Base-by-base conservation (phyloP, 1,140 invertebrate genomes). In the Andrena cerasifolii region DNA sequence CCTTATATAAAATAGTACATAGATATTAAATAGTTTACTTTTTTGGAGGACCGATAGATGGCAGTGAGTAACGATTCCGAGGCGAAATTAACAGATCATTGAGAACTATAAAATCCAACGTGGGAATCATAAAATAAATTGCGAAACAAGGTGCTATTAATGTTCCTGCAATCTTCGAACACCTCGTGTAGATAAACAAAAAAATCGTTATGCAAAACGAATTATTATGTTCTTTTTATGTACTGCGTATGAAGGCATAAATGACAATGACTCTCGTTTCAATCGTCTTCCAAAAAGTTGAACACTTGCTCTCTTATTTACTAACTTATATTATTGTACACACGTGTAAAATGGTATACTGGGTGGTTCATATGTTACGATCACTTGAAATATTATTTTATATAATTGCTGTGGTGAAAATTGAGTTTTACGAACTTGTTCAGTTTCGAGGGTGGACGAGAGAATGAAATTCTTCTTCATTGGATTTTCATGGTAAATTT, bases 1-100 rank as follows among this genome's bases (percentile, higher is more conserved):
- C 80, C 78, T 83, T 80, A 73, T 56, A 54, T 75, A 53, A 76
- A 43, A 72, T 79, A 66, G 61, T 40, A 24, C 36, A 26, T 56
- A 70, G 18, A 36, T 49, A 12, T 79, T 68, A 28, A 18, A 33
- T 61, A 24, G 21, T 36, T 40, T 1, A 40, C 16, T n/a, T 62
- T 71, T 72, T 62, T 61, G 18, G 21, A 62, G 70, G 56, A 62
- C 36, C 2, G 21, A 36, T 49, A 3, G 0, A 4, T 24, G 21
- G 6, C 12, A 12, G 21, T 21, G 4, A 49, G 12, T 8, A 47
- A n/a, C n/a, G n/a, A 3, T 67, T 36, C 3, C 16, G 8, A 54
- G 18, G 18, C n/a, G 10, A 10, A 24, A 66, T 4, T 26, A 1
- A 63, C 14, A 40, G 21, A 6, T 24, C 3, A 18, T 62, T 28